phyloP scores from a whole-genome alignment of 2,797 vertebrate genomes.

The Dallia pectoralis region DNA sequence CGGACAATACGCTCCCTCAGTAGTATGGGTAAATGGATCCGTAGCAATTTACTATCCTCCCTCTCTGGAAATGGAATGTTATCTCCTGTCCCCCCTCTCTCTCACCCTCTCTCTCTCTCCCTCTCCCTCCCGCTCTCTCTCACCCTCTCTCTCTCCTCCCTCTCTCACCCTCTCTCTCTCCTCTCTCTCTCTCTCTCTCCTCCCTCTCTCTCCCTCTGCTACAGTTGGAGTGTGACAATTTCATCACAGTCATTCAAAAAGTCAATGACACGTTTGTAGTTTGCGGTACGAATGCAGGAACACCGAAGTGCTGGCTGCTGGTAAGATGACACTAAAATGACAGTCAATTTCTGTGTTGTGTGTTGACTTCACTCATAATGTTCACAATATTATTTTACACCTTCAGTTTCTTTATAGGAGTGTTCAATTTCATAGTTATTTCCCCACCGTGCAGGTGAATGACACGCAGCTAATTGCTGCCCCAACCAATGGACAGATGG shows the following conservation, averaged over 20 bases:
- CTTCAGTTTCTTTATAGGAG: background rate
- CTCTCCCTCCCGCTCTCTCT: background rate
- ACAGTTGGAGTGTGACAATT: conserved; percentile 80
- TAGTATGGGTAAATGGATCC: too few species aligned
- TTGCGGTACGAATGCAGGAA: conserved; percentile 79
- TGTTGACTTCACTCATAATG: background rate
- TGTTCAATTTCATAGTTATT: conserved; percentile 19
- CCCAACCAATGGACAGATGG: conserved; percentile 56
- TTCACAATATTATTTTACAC: background rate
- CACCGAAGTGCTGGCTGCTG: conserved; percentile 81
- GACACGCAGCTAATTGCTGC: conserved; percentile 68
- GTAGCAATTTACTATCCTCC: too few species aligned
- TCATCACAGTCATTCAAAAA: conserved; percentile 81
- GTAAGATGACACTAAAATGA: conserved; percentile 58
- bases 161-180: background rate
- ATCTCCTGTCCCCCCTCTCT: background rate
- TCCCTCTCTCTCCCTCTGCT: conserved; percentile 22
- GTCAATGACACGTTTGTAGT: conserved; percentile 75
- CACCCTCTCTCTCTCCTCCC: background rate
- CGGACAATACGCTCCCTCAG: conserved; percentile 10
- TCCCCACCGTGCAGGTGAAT: conserved; percentile 68
- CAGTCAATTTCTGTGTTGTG: background rate
- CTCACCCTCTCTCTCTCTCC: background rate
- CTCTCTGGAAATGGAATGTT: too few species aligned
- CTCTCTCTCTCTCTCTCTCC: background rate